Evolutionary conservation across 1,140 invertebrate genomes (phyloP).

Genomic region (Anastrepha obliqua): DNA sequence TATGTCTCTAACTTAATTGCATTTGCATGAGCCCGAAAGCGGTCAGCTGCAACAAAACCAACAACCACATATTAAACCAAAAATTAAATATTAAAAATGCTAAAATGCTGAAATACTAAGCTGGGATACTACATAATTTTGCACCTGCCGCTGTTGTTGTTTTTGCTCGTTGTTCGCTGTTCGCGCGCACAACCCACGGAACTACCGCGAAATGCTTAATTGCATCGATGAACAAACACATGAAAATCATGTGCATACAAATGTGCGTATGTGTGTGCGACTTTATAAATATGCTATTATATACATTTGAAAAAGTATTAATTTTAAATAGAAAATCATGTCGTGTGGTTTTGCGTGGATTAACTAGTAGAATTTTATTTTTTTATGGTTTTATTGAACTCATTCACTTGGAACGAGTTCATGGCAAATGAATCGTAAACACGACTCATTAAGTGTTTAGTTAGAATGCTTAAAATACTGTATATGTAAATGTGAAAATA

Average conservation of each 20-base stretch:
- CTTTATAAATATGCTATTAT: neutral
- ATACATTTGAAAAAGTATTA: no score
- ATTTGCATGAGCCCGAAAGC: neutral
- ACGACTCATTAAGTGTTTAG: neutral
- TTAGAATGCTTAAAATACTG: neutral
- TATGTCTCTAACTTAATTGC: slow-evolving; percentile 25
- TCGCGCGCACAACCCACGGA: neutral
- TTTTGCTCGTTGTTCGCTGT: neutral
- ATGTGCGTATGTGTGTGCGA: neutral
- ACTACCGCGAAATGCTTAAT: neutral
- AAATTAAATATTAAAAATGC: neutral
- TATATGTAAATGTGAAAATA: neutral
- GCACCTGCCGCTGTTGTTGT: neutral
- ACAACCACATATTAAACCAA: neutral
- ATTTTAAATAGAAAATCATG: no score
- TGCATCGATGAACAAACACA: neutral
- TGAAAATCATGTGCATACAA: neutral
- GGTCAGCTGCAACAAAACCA: slow-evolving; percentile 24
- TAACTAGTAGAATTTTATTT: no score
- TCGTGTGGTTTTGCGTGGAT: no score
- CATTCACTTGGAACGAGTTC: slow-evolving; percentile 21
- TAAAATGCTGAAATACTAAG: neutral
- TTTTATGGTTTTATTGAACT: neutral
- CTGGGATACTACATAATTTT: no score
- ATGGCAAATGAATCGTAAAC: neutral